Evolutionary conservation across 2,113 vertebrate genomes (phyloP).

Genomic region (Oryzias celebensis): DNA sequence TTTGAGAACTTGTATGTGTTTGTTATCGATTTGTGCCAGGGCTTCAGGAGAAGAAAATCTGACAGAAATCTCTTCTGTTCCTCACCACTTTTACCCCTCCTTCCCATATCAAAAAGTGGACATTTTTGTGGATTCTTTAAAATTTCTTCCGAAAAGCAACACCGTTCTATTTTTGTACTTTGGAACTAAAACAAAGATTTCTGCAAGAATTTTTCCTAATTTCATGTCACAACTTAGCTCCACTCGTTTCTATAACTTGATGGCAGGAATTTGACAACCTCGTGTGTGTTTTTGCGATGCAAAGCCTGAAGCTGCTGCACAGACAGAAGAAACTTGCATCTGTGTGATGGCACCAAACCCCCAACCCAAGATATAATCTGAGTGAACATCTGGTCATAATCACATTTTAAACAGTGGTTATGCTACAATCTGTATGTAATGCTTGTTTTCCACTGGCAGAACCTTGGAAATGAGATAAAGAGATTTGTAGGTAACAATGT

Average conservation of each 20-base stretch:
- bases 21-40: slow-evolving; percentile 63
- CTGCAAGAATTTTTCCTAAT: not conserved
- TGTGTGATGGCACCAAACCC: slow-evolving; percentile 66
- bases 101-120: slow-evolving; percentile 9
- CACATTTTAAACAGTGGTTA: slow-evolving; percentile 72
- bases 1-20: slow-evolving; percentile 48
- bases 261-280: slow-evolving; percentile 40
- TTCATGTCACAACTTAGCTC: slow-evolving; percentile 10
- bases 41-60: slow-evolving; percentile 48
- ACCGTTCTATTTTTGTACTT: not conserved
- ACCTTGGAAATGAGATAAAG: slow-evolving; percentile 56
- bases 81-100: not conserved
- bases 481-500: slow-evolving; percentile 53
- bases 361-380: slow-evolving; percentile 63
- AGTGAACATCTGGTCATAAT: slow-evolving; percentile 74
- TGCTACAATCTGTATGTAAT: slow-evolving; percentile 71
- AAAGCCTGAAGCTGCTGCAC: slow-evolving; percentile 39
- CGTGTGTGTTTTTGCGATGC: slow-evolving; percentile 42
- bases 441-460: slow-evolving; percentile 58
- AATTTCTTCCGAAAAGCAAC: not conserved
- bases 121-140: not conserved
- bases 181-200: not conserved
- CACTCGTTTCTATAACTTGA: slow-evolving; percentile 43
- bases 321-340: slow-evolving; percentile 50
- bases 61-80: slow-evolving; percentile 32